Conservation (phyloP, 2,113 vertebrate species). For the Atlantisia rogersi region DNA sequence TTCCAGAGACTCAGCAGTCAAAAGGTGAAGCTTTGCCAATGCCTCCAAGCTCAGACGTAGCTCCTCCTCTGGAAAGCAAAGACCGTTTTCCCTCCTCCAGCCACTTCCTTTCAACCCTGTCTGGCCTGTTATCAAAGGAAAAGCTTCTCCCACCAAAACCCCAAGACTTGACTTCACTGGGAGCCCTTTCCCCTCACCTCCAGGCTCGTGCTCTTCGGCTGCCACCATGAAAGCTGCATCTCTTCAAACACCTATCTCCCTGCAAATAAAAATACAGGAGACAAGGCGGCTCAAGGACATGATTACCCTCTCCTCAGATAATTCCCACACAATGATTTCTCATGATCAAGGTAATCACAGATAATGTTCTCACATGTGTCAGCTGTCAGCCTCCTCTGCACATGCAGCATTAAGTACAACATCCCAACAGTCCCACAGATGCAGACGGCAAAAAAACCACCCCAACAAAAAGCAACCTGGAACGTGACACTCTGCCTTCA, state of each 20-base stretch:
- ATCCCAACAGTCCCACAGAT: accelerated
- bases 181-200: background rate
- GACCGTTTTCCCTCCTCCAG: background rate
- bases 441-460: background rate
- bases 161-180: background rate
- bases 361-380: background rate
- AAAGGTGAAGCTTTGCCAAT: background rate
- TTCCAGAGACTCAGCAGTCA: background rate
- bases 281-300: background rate
- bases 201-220: background rate
- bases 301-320: background rate
- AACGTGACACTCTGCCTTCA: background rate
- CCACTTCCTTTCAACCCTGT: background rate
- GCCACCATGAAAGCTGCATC: background rate
- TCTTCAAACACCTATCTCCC: background rate
- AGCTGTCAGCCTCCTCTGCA: background rate
- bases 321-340: background rate
- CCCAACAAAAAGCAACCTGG: background rate
- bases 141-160: background rate
- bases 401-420: background rate
- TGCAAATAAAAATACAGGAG: background rate
- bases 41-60: background rate
- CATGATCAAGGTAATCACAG: conserved; percentile 1
- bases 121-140: conserved; percentile 26
- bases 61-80: conserved; percentile 1